Conservation (phyloP, 2,113 vertebrate species). For the Salvator merianae region DNA sequence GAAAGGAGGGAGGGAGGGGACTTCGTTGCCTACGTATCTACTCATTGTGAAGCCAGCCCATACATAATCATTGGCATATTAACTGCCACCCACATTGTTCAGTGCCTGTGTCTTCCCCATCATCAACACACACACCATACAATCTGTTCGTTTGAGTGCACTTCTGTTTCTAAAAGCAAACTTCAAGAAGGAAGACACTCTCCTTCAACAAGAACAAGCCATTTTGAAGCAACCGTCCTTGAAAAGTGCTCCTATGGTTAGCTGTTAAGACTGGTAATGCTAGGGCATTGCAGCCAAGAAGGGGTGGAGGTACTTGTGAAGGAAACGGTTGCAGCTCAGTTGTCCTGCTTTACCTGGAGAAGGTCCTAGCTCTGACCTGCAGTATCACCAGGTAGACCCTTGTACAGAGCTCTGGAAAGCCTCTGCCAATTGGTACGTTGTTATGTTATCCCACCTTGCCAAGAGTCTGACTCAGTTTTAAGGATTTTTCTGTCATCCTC, state of each 20-base stretch:
- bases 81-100: constrained; percentile 20
- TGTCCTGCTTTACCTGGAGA: background rate
- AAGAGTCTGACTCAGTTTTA: background rate
- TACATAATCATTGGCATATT: constrained; percentile 36
- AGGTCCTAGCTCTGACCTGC: no score
- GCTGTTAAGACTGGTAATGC: background rate
- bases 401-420: background rate
- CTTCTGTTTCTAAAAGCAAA: background rate
- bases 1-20: constrained; percentile 49
- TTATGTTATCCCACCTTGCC: no score
- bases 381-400: background rate
- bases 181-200: background rate
- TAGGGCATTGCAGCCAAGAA: background rate
- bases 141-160: background rate
- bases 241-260: background rate
- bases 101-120: background rate
- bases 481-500: background rate
- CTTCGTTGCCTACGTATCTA: constrained; percentile 55
- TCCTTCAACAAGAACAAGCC: background rate
- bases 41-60: constrained; percentile 52
- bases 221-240: background rate
- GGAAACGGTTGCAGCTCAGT: background rate
- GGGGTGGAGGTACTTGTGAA: no score
- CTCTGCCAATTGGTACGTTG: no score
- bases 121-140: background rate